Evolutionary conservation across 2,888 invertebrate genomes (phyloP).

Genomic region (Nudaria mundana): DNA sequence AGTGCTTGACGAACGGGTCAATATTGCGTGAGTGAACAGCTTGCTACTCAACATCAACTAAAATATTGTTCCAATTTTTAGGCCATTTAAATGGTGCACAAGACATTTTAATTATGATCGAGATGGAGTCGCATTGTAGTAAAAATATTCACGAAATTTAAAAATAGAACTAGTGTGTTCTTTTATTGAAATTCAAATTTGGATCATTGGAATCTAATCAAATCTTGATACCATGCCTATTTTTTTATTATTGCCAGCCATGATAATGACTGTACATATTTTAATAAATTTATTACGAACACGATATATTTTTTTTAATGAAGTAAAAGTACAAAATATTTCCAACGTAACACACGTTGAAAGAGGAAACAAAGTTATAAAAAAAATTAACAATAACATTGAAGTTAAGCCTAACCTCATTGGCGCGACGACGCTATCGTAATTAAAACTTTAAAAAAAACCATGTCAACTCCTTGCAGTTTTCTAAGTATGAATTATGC

Average conservation of each 20-base stretch:
- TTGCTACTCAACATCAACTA: slow-evolving; percentile 14
- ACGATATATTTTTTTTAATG: no score
- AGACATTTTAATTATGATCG: slow-evolving; percentile 27
- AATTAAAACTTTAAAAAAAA: slow-evolving; percentile 49
- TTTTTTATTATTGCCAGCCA: no score
- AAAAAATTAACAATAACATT: slow-evolving; percentile 16
- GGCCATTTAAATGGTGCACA: slow-evolving; percentile 25
- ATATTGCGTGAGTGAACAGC: slow-evolving; percentile 18
- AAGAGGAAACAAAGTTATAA: slow-evolving; percentile 11
- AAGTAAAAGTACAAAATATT: slow-evolving; percentile 10
- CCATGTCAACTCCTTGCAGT: slow-evolving; percentile 76
- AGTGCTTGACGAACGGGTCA: slow-evolving; percentile 11
- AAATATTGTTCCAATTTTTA: slow-evolving; percentile 2
- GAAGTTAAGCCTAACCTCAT: slow-evolving; percentile 38
- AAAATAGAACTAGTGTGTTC: no score
- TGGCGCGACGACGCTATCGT: slow-evolving; percentile 43
- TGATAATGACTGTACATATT: no score
- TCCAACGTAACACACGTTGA: slow-evolving; percentile 16
- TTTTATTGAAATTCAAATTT: no score
- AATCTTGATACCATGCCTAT: no score
- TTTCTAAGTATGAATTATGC: slow-evolving; percentile 81
- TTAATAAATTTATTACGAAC: no score
- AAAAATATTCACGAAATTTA: neutral
- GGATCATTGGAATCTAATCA: no score
- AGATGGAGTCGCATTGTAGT: slow-evolving; percentile 12